phyloP scores from a whole-genome alignment of 2,113 vertebrate species.

The Cichladusa arquata region DNA sequence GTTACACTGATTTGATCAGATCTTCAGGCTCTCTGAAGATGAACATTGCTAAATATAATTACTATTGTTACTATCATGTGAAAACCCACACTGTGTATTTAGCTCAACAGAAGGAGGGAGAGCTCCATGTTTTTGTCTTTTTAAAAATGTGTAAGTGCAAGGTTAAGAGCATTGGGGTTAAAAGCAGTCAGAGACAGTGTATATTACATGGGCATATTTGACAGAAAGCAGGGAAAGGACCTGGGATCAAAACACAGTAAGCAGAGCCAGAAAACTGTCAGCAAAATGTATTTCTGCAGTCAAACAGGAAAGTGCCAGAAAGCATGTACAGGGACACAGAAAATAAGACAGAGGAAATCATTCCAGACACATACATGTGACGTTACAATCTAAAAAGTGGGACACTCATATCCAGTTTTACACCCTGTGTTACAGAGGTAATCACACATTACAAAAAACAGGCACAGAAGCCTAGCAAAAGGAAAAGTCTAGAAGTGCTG shows the following conservation, averaged over 20 bases:
- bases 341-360: neutral
- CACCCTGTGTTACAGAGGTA: neutral
- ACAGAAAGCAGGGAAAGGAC: neutral
- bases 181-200: neutral
- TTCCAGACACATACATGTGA: neutral
- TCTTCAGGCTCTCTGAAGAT: neutral
- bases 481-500: neutral
- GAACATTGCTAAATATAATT: neutral
- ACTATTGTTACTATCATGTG: neutral
- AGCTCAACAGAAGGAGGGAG: neutral
- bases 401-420: neutral
- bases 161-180: neutral
- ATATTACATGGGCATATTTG: neutral
- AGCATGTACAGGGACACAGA: rapidly evolving
- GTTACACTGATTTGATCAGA: neutral
- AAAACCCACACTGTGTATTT: neutral
- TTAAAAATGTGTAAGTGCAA: neutral
- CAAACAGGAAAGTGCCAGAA: neutral
- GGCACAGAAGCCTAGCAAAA: neutral
- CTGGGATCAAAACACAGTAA: neutral
- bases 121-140: neutral
- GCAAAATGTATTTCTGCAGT: neutral
- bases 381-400: neutral
- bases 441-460: neutral
- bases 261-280: constrained; percentile 16